Evolutionary conservation across 2,888 invertebrate species (phyloP), one percentile per base, ranked within the genome.

Genomic region (Desoria tigrina): DNA sequence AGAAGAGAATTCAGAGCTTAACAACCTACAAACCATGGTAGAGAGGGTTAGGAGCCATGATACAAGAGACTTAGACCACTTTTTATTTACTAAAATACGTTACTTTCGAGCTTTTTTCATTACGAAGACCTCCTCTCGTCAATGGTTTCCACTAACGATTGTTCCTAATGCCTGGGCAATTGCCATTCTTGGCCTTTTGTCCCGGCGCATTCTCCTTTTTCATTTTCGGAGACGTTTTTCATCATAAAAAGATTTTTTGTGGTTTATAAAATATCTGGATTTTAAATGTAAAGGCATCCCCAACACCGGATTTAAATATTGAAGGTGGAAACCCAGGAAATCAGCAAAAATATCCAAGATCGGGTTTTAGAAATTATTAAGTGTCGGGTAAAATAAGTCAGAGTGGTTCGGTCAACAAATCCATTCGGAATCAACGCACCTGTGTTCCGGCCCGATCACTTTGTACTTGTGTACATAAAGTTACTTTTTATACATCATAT

Each of bases 41-140:
- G 21, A 45, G 21, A 21, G 45, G n/a, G 45, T 32, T 45, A 51
- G 51, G 24, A 51, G 51, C 14, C 51, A 51, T 24, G 51, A 24
- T 21, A 51, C 21, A 23, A 26, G 26, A 26, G 16, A 45, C 9
- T 45, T 45, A 18, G 26, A 26, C 51, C 51, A 51, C 51, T 24
- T 26, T 51, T 51, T 51, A 51, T 51, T 51, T 61, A 32, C 56
- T 56, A 62, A 66, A 61, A 57, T 57, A 39, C 58, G 24, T 21
- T 37, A 57, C 42, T 42, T 42, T 16, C 42, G 42, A 57, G 57
- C 26, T 24, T 57, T 57, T 28, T 42, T 42, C 42, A 26, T 51
- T 51, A 6, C 9, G 6, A 18, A 45, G 45, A 45, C n/a, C 45
- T 45, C 51, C 51, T 51, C 51, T 51, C 26, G 21, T 51, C 51